Evolutionary conservation across 2,113 vertebrate genomes (phyloP), one percentile per base, ranked within the genome.

Genomic region (Elaphurus davidianus): DNA sequence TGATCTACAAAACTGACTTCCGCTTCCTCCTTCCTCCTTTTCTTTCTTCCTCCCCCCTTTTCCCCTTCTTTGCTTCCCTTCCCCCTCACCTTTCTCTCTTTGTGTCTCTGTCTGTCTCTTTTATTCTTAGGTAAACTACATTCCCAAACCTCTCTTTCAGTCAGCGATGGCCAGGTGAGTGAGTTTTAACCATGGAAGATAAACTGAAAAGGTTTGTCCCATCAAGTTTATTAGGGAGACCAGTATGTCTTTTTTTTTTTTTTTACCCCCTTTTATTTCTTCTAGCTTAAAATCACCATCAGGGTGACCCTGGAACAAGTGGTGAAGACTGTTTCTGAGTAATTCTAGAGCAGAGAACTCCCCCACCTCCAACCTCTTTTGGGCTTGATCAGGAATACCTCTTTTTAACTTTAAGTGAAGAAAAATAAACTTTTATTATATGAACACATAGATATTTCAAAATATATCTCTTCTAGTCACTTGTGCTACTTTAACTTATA

Each of bases 1-100:
- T 57, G 54, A 55, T 85, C 21, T 88, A 19, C 28, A 43, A 40
- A 71, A 90, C 1, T 36, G 2, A 67, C 23, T 28, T 52, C 9
- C 0, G 23, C n/a, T 74, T 14, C 9, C n/a, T 71, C 2, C 9
- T 25, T 50, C 13, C 3, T n/a, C 4, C 9, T 6, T 50, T 50
- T 28, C 59, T 52, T 55, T 16, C 45, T n/a, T 36, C 4, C 25
- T 36, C 0, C 12, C 7, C 3, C 7, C 3, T 36, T 27, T 12
- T 2, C 5, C 16, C 33, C 7, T 25, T 1, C 45, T 17, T 17
- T 33, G 59, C n/a, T 30, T 40, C 71, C 62, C 4, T 45, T 19
- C 17, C 28, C 30, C 5, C 12, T 7, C 3, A 8, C 16, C 43
- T 52, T 47, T 36, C 13, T 85, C 23, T 33, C 27, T 71, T 9